Evolutionary conservation across 2,113 vertebrate species (phyloP).

Genomic region (Callospermophilus lateralis): DNA sequence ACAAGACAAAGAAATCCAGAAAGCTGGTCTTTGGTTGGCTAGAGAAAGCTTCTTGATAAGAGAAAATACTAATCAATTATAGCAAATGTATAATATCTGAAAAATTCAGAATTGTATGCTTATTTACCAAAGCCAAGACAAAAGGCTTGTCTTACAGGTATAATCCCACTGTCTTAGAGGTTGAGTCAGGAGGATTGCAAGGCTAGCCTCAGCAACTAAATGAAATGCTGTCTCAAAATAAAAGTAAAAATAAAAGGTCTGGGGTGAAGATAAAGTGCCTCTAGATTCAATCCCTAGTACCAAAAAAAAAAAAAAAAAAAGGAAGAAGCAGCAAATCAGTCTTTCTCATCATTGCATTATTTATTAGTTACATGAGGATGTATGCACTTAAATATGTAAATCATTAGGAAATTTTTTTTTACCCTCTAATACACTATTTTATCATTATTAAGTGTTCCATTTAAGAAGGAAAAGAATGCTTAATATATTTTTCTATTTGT

Average conservation of each 20-base stretch:
- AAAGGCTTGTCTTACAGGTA: no score
- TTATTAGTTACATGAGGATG: neutral
- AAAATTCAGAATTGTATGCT: neutral
- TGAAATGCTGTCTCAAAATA: no score
- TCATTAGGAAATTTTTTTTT: neutral
- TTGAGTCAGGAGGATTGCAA: no score
- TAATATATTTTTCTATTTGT: neutral
- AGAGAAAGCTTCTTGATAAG: neutral
- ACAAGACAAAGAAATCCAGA: neutral
- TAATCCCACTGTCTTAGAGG: no score
- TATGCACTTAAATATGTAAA: neutral
- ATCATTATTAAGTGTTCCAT: neutral
- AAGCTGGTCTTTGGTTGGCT: neutral
- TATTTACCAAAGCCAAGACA: neutral
- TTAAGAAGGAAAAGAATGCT: neutral
- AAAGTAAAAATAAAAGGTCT: no score
- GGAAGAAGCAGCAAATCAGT: neutral
- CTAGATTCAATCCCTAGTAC: no score
- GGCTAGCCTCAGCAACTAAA: no score
- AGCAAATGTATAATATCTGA: neutral
- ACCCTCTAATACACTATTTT: neutral
- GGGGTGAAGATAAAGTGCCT: no score
- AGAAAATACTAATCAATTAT: neutral
- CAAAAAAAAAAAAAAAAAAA: neutral
- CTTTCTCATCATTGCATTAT: slow-evolving; percentile 25